These are phyloP conservation scores for Cryptocephalus primarius DNA, from an alignment of 2,888 invertebrate species.

Conservation along the genomic window DNA sequence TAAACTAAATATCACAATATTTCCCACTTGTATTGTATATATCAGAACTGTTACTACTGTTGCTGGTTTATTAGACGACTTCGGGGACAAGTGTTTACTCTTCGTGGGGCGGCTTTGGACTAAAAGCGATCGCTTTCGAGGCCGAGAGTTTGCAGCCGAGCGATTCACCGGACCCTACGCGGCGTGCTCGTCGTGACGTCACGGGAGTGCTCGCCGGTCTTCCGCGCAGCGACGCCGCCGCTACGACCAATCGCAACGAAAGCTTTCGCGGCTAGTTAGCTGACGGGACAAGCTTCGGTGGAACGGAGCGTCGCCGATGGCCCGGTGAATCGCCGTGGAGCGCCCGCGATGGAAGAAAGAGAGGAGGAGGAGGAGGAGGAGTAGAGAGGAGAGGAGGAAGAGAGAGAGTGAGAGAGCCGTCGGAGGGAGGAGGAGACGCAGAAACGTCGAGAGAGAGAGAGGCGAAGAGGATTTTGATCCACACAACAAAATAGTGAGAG, in stretches of 20 bases:
- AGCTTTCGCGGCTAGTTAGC: slow-evolving; percentile 27
- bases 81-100: slow-evolving; percentile 28
- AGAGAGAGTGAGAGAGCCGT: slow-evolving; percentile 31
- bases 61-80: slow-evolving; percentile 19
- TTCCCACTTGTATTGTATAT: slow-evolving; percentile 33
- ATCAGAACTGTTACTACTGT: too few species aligned
- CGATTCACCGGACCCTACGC: slow-evolving; percentile 16
- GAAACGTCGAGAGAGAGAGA: slow-evolving; percentile 38
- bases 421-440: slow-evolving; percentile 40
- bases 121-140: slow-evolving; percentile 29
- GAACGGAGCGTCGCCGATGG: slow-evolving; percentile 24
- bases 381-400: slow-evolving; percentile 35
- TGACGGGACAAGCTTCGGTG: slow-evolving; percentile 29
- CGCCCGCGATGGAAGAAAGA: slow-evolving; percentile 37
- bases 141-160: slow-evolving; percentile 19
- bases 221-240: slow-evolving; percentile 20
- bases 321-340: slow-evolving; percentile 25
- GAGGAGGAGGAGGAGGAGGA: slow-evolving; percentile 34
- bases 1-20: slow-evolving; percentile 38
- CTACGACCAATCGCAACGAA: slow-evolving; percentile 22
- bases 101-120: slow-evolving; percentile 33
- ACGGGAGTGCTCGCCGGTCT: slow-evolving; percentile 21
- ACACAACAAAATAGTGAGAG: slow-evolving; percentile 43
- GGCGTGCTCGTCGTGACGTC: slow-evolving; percentile 25
- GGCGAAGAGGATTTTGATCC: slow-evolving; percentile 41